Conservation (phyloP, 2,797 vertebrate species). For the Linurgus olivaceus region DNA sequence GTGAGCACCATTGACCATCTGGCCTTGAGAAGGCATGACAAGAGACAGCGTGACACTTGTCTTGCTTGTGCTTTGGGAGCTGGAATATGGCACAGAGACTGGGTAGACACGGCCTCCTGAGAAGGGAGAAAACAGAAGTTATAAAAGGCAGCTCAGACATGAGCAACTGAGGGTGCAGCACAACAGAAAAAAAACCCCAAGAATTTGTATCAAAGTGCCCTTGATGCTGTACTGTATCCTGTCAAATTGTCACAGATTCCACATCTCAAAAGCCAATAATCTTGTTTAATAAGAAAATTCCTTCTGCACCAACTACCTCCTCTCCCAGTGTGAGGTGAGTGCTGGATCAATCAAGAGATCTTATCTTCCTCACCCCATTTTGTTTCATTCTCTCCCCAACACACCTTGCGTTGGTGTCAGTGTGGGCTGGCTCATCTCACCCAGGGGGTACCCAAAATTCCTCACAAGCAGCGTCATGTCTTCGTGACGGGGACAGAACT, state of each 20-base stretch:
- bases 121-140: neutral
- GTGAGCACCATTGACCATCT: slow-evolving; percentile 95
- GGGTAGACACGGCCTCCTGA: slow-evolving; percentile 93
- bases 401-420: slow-evolving; percentile 73
- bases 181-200: neutral
- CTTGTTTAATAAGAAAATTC: neutral
- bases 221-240: neutral
- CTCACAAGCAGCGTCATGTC: slow-evolving; percentile 97
- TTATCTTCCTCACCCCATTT: neutral
- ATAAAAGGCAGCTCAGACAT: neutral
- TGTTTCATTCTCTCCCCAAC: neutral
- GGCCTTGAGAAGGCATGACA: slow-evolving; percentile 95
- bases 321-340: neutral
- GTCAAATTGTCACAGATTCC: neutral
- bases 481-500: slow-evolving; percentile 88
- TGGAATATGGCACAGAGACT: slow-evolving; percentile 94
- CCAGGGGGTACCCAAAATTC: slow-evolving; percentile 87
- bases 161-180: neutral
- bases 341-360: neutral
- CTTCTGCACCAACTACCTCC: neutral
- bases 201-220: neutral
- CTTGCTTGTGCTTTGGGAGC: slow-evolving; percentile 94
- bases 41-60: slow-evolving; percentile 96
- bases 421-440: slow-evolving; percentile 77
- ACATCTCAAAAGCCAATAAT: neutral